Conservation (phyloP, 2,113 vertebrate species). For the Neolamprologus caudopunctatus region DNA sequence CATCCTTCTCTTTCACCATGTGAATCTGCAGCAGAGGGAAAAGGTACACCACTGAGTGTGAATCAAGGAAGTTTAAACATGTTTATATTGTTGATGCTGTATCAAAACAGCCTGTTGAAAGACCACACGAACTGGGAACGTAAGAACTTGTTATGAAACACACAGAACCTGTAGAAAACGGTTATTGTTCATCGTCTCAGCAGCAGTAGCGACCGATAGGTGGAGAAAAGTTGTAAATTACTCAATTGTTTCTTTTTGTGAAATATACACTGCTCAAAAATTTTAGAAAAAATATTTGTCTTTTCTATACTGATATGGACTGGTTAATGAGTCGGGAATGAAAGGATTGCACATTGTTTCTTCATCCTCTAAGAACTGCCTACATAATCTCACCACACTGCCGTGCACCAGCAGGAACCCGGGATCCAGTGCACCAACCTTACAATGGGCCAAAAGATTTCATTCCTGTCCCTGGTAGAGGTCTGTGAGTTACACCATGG, state of each 20-base stretch:
- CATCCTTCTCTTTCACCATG: conserved; percentile 77
- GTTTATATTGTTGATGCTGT: background rate
- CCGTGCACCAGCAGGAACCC: background rate
- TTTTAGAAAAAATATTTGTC: background rate
- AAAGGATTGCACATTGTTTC: background rate
- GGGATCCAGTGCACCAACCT: background rate
- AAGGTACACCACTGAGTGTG: background rate
- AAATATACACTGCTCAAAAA: background rate
- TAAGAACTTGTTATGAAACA: background rate
- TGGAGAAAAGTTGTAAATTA: background rate
- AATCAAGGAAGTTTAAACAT: background rate
- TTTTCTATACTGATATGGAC: background rate
- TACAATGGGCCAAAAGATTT: background rate
- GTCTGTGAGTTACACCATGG: background rate
- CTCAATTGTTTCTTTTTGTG: background rate
- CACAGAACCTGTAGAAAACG: background rate
- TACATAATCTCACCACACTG: background rate
- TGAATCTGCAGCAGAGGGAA: conserved; percentile 68
- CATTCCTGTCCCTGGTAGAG: background rate
- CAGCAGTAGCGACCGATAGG: background rate
- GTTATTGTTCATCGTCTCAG: background rate
- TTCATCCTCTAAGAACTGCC: background rate
- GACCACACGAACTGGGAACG: background rate
- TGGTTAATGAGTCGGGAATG: background rate
- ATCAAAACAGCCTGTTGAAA: background rate